phyloP scores from a whole-genome alignment of 2,888 invertebrate genomes.

The Dascillus cervinus region DNA sequence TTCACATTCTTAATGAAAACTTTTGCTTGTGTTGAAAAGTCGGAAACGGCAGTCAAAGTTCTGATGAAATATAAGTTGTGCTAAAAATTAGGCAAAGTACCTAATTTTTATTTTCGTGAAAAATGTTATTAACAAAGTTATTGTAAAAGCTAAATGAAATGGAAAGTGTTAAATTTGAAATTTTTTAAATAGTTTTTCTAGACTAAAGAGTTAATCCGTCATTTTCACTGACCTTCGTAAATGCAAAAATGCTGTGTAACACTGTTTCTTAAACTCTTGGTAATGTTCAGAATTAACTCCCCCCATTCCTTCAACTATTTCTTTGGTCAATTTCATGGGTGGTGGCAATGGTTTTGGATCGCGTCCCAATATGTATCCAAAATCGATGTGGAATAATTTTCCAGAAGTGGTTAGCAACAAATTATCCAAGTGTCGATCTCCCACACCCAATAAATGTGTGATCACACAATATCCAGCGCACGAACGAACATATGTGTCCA shows the following conservation, averaged over 20 bases:
- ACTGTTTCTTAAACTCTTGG: slow-evolving; percentile 87
- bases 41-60: too few species aligned
- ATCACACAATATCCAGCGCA: slow-evolving; percentile 98
- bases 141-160: too few species aligned
- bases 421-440: slow-evolving; percentile 97
- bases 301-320: slow-evolving; percentile 99
- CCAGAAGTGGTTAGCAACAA: slow-evolving; percentile 84
- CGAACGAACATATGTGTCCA: slow-evolving; percentile 95
- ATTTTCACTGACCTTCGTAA: slow-evolving; percentile 84
- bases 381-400: slow-evolving; percentile 94
- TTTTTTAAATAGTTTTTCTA: too few species aligned
- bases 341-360: slow-evolving; percentile 99
- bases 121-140: too few species aligned
- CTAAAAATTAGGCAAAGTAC: too few species aligned
- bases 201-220: too few species aligned
- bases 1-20: too few species aligned
- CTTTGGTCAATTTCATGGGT: slow-evolving; percentile 97
- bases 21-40: too few species aligned
- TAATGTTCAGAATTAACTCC: slow-evolving; percentile 86
- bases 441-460: slow-evolving; percentile 94
- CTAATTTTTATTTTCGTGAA: too few species aligned
- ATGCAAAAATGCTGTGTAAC: slow-evolving; percentile 94
- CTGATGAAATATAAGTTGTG: too few species aligned
- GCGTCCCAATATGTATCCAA: slow-evolving; percentile 93
- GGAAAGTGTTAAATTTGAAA: too few species aligned